Conservation (phyloP, 1,140 invertebrate genomes). For the Hestina assimilis region DNA sequence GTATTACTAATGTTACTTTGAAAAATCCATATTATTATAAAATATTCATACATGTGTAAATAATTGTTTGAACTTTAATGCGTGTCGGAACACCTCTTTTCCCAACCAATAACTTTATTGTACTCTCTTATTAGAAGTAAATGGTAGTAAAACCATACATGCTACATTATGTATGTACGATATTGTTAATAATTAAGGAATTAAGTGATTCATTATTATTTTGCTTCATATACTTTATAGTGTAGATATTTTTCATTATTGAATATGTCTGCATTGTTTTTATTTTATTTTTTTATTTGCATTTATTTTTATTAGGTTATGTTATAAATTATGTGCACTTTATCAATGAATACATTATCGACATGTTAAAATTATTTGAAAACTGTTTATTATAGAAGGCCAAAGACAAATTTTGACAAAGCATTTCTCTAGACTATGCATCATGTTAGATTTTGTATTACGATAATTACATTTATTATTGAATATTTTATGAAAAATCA, state of each 20-base stretch:
- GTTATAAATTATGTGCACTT: background rate
- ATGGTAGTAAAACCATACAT: too few relatives aligned
- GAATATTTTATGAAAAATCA: constrained; percentile 11
- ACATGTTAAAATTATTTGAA: background rate
- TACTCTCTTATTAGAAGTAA: too few relatives aligned
- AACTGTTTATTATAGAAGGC: background rate
- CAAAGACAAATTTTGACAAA: background rate
- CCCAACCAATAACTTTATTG: too few relatives aligned
- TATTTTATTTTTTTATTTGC: background rate
- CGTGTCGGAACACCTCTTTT: too few relatives aligned
- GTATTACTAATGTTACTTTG: too few relatives aligned
- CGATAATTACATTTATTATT: background rate
- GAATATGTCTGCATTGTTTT: background rate
- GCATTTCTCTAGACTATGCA: background rate
- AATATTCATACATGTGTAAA: too few relatives aligned
- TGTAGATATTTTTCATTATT: background rate
- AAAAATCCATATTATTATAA: too few relatives aligned
- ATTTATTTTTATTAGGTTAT: background rate
- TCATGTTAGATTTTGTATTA: background rate
- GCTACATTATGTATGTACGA: too few relatives aligned
- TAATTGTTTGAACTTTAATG: too few relatives aligned
- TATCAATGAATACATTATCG: background rate
- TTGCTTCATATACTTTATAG: background rate
- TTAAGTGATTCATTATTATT: too few relatives aligned
- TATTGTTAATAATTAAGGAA: too few relatives aligned